phyloP scores from a whole-genome alignment of 1,140 invertebrate genomes.

The Papilio polyxenes region DNA sequence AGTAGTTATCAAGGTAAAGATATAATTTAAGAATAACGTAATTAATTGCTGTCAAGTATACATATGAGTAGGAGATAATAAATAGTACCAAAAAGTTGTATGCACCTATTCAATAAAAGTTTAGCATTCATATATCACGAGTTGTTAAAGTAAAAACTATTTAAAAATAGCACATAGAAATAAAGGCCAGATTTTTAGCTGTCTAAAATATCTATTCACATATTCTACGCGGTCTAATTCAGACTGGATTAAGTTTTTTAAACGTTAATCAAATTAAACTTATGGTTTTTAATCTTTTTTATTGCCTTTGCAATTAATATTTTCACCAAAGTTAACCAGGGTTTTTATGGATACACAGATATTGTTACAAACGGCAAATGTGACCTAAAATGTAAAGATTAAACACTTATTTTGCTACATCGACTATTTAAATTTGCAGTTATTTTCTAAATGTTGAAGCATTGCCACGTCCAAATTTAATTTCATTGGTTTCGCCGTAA shows the following conservation, averaged over 20 bases:
- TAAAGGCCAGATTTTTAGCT: conserved; percentile 2
- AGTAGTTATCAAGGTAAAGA: conserved; percentile 18
- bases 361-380: conserved; percentile 21
- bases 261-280: conserved; percentile 43
- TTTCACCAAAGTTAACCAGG: not conserved
- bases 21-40: conserved; percentile 20
- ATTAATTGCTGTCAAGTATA: conserved; percentile 10
- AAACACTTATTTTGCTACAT: conserved; percentile 28
- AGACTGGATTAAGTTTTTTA: conserved; percentile 44
- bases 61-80: not conserved
- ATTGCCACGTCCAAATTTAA: not conserved
- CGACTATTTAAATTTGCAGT: conserved; percentile 3
- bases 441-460: conserved; percentile 14
- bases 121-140: not conserved
- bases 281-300: conserved; percentile 39
- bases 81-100: conserved; percentile 5
- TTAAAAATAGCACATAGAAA: conserved; percentile 3
- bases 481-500: conserved; percentile 68
- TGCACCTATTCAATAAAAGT: not conserved
- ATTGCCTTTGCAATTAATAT: not conserved
- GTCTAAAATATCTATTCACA: not conserved
- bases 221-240: conserved; percentile 10
- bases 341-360: conserved; percentile 13
- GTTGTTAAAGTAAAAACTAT: not conserved
- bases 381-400: conserved; percentile 20